These are phyloP conservation scores for Plectrocnemia conspersa DNA, from an alignment of 1,140 invertebrate genomes.

Conservation along the genomic window DNA sequence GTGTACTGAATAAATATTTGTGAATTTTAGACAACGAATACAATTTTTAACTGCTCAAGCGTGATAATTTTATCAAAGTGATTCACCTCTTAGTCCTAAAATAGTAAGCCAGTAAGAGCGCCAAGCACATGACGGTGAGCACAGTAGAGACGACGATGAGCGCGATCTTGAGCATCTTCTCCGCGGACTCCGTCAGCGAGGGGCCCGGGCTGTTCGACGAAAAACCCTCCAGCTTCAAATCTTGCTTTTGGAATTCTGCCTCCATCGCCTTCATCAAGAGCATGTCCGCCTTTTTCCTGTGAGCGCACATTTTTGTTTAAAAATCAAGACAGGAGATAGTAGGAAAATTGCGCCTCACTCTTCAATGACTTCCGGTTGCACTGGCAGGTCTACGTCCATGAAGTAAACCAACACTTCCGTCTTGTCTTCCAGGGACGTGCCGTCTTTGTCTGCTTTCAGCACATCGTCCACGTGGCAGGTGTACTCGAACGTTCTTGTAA, in stretches of 20 bases:
- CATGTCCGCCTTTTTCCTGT: constrained; percentile 43
- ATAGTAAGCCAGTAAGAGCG: constrained; percentile 49
- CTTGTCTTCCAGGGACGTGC: constrained; percentile 38
- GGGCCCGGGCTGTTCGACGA: constrained; percentile 38
- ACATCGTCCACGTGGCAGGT: constrained; percentile 53
- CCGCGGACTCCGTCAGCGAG: constrained; percentile 36
- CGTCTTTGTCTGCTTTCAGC: constrained; percentile 38
- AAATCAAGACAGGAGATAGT: constrained; percentile 34
- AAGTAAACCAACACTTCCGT: constrained; percentile 51
- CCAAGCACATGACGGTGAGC: constrained; percentile 46
- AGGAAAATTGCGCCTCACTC: constrained; percentile 38
- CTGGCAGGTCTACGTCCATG: constrained; percentile 44
- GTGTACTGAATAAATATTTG: no score
- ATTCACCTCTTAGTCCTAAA: constrained; percentile 51
- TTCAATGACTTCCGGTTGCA: constrained; percentile 43
- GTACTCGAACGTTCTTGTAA: constrained; percentile 45
- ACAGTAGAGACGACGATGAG: constrained; percentile 50
- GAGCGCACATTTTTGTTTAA: constrained; percentile 28
- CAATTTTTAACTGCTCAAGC: no score
- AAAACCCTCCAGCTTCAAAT: constrained; percentile 46
- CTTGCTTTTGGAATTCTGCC: constrained; percentile 37
- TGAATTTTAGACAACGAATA: no score
- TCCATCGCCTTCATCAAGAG: constrained; percentile 44
- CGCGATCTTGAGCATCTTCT: constrained; percentile 44
- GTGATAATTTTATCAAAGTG: no score